Base-by-base conservation (phyloP, 2,113 vertebrate species). In the Picathartes gymnocephalus region DNA sequence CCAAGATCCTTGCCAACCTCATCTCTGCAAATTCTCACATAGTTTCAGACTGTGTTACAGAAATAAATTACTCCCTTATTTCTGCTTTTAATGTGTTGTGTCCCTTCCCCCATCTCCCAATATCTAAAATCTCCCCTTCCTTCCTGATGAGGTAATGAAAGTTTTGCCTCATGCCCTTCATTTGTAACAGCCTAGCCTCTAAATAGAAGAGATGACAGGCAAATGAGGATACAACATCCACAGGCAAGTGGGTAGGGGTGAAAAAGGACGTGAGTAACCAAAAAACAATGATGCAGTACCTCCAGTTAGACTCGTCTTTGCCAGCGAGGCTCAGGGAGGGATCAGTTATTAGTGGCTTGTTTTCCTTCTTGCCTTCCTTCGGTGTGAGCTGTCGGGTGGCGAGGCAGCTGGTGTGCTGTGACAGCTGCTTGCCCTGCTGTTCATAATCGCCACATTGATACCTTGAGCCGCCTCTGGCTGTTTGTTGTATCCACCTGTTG, bases 381-480 rank as follows among this genome's bases (percentile, higher is more conserved):
- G 15, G 6, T 23, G 47, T 27, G 76, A 91, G 92, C 81, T 2
- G 3, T 24, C 0, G 3, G 14, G 56, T 45, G 81, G 51, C 2
- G 9, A 24, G 83, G 88, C 93, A 91, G 95, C 95, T 94, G 96
- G 56, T 58, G 51, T n/a, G 72, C 60, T 47, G 56, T 71, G 94
- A 90, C 92, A 94, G 93, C 92, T 96, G 92, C 77, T 78, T 22
- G 40, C 82, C 76, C 30, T 2, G 12, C 86, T 3, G 4, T 0
- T 83, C 57, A 96, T 76, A 97, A 97, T 94, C 1, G 0, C 50
- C 33, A 48, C 92, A 94, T 96, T 96, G 94, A 96, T 94, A 96
- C 94, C 94, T 92, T 90, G 81, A 3, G 13, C 64, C 83, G 91
- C 87, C 68, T 78, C 76, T 88, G 85, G 68, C 90, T 88, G 68